Conservation (phyloP, 2,888 invertebrate species). For the Thelaira solivaga region DNA sequence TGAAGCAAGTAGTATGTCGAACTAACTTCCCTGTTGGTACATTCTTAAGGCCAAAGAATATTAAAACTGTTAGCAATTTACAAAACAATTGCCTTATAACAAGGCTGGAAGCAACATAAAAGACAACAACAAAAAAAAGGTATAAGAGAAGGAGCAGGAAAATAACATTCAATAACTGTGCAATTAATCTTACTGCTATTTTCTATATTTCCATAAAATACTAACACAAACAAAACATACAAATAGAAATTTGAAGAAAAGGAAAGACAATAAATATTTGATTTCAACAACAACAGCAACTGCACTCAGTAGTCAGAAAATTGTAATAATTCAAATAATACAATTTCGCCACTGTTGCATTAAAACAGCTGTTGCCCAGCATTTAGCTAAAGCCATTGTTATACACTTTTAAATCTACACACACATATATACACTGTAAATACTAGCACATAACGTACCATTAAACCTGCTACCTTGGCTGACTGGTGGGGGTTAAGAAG, state of each 20-base stretch:
- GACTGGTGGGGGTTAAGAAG: no score
- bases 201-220: background rate
- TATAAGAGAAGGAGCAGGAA: background rate
- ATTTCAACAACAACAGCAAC: background rate
- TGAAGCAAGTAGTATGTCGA: no score
- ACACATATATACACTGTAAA: conserved; percentile 6
- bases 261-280: no score
- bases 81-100: conserved; percentile 29
- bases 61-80: background rate
- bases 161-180: conserved; percentile 31
- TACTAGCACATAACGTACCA: background rate
- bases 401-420: conserved; percentile 18
- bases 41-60: background rate
- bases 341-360: conserved; percentile 42
- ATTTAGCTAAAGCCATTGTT: background rate
- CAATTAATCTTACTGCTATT: conserved; percentile 34
- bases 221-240: no score
- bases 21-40: no score
- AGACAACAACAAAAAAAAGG: conserved; percentile 1
- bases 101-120: conserved; percentile 15
- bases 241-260: no score
- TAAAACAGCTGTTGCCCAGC: conserved; percentile 47
- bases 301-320: background rate
- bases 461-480: background rate
- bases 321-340: conserved; percentile 16